phyloP scores from a whole-genome alignment of 2,797 vertebrate genomes.

The Periparus ater region DNA sequence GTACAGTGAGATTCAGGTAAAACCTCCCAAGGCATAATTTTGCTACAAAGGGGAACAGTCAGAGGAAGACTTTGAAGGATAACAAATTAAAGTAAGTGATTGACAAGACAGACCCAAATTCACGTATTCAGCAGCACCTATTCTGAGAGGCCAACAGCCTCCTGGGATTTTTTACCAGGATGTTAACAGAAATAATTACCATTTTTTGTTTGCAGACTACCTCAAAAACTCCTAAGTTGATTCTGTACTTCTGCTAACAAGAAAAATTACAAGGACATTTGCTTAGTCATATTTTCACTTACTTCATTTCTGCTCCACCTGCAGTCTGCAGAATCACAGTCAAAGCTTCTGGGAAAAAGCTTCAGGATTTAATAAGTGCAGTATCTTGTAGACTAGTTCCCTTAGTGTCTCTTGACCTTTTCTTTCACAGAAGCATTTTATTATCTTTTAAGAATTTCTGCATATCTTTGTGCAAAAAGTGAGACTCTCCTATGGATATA shows the following conservation, averaged over 20 bases:
- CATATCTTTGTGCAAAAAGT: not conserved
- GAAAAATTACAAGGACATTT: not conserved
- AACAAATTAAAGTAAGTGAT: not conserved
- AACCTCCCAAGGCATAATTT: not conserved
- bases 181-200: not conserved
- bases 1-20: not conserved
- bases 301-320: not conserved
- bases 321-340: not conserved
- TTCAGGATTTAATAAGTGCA: not conserved
- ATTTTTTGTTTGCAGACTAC: not conserved
- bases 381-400: not conserved
- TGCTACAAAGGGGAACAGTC: not conserved
- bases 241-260: not conserved
- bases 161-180: not conserved
- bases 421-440: not conserved
- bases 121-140: not conserved
- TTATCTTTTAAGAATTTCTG: not conserved
- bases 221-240: not conserved
- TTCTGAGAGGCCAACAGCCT: not conserved
- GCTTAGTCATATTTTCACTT: not conserved
- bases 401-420: not conserved
- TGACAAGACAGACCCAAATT: not conserved
- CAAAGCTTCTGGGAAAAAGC: not conserved
- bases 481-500: not conserved
- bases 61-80: not conserved